Conservation (phyloP, 2,113 vertebrate genomes). For the Nerophis ophidion region DNA sequence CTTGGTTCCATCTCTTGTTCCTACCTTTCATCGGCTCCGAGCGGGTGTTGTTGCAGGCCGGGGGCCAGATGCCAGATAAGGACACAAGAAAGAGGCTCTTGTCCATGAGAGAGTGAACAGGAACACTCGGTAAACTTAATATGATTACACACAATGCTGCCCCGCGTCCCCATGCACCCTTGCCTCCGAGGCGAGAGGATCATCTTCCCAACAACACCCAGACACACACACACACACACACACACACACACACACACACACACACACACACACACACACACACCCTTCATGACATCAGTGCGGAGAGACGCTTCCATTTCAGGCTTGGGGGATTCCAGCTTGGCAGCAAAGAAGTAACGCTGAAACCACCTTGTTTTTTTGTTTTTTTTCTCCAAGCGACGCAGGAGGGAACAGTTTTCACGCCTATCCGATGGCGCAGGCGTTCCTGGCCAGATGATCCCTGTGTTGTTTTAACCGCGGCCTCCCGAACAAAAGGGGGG, state of each 20-base stretch:
- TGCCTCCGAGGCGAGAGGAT: conserved; percentile 49
- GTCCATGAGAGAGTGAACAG: conserved; percentile 6
- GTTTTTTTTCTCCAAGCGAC: background rate
- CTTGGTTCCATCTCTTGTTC: conserved; percentile 31
- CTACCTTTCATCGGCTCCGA: conserved; percentile 50
- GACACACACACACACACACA: conserved; percentile 1
- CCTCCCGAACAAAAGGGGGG: conserved; percentile 14
- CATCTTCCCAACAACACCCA: conserved; percentile 34
- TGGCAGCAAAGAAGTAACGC: conserved; percentile 30
- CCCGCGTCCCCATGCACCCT: too few species aligned
- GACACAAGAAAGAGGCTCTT: conserved; percentile 33
- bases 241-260: conserved; percentile 8
- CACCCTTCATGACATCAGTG: conserved; percentile 49
- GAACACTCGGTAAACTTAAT: background rate
- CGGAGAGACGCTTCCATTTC: conserved; percentile 48
- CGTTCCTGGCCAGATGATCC: conserved; percentile 22
- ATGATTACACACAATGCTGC: conserved; percentile 1
- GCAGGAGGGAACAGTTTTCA: conserved; percentile 29
- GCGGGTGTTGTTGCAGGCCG: conserved; percentile 45
- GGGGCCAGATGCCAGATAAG: conserved; percentile 17
- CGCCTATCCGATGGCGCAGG: conserved; percentile 26
- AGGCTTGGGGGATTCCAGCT: conserved; percentile 57
- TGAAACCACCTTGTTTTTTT: conserved; percentile 20
- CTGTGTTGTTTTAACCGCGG: conserved; percentile 31
- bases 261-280: background rate